Conservation (phyloP, 2,888 invertebrate species). For the Agrotis exclamationis region DNA sequence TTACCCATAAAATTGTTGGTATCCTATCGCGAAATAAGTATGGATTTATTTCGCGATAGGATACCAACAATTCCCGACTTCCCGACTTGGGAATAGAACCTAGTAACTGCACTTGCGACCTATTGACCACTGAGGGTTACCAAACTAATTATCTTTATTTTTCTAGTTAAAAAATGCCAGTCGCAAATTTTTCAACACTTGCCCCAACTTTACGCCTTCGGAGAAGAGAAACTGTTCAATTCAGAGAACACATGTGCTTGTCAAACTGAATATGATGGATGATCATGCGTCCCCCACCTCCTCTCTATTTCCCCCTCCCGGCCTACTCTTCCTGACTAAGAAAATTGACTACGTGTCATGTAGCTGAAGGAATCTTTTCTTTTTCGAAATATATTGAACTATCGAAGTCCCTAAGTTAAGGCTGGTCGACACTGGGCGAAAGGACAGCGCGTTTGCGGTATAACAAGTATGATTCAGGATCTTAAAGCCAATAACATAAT, state of each 20-base stretch:
- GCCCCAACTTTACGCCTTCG: slow-evolving; percentile 54
- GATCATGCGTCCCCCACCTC: slow-evolving; percentile 58
- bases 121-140: too few species aligned
- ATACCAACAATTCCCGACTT: too few species aligned
- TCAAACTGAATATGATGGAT: slow-evolving; percentile 85
- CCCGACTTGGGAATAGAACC: too few species aligned
- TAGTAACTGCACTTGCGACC: too few species aligned
- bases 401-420: slow-evolving; percentile 2
- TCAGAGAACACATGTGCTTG: slow-evolving; percentile 84
- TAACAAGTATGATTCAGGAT: neutral
- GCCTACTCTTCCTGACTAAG: slow-evolving; percentile 57
- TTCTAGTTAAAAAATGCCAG: too few species aligned
- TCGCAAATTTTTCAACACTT: slow-evolving; percentile 35
- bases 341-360: slow-evolving; percentile 70
- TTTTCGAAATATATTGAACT: slow-evolving; percentile 26
- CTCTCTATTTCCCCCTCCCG: slow-evolving; percentile 54
- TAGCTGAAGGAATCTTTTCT: slow-evolving; percentile 46
- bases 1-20: too few species aligned
- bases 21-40: too few species aligned
- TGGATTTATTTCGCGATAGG: too few species aligned
- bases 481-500: neutral
- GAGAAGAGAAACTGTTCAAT: slow-evolving; percentile 79
- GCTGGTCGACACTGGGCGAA: neutral
- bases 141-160: too few species aligned
- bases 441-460: neutral